These are phyloP conservation scores for Patella ulyssiponensis DNA, from an alignment of 2,888 invertebrate species.

Conservation along the genomic window DNA sequence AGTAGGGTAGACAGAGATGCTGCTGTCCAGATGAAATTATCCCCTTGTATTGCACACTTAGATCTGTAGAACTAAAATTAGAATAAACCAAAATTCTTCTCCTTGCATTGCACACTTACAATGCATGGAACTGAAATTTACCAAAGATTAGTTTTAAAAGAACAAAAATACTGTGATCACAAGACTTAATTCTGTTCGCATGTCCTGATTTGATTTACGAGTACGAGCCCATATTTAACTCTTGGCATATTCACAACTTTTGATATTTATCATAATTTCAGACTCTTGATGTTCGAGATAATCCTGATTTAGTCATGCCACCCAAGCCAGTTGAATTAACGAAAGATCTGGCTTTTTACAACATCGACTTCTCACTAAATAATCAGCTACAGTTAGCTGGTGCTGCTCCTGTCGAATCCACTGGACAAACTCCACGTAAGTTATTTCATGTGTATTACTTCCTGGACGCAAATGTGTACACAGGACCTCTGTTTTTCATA, in stretches of 20 bases:
- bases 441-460: neutral
- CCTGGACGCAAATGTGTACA: too few relatives aligned
- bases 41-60: too few relatives aligned
- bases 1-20: too few relatives aligned
- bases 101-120: too few relatives aligned
- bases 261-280: slow-evolving; percentile 39
- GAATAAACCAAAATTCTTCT: too few relatives aligned
- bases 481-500: too few relatives aligned
- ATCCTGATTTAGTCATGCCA: slow-evolving; percentile 96
- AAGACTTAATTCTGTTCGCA: neutral
- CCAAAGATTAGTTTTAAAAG: too few relatives aligned
- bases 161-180: neutral
- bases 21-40: too few relatives aligned
- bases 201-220: neutral
- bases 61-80: too few relatives aligned
- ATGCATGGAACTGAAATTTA: too few relatives aligned
- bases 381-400: slow-evolving; percentile 94
- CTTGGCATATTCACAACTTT: neutral
- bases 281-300: slow-evolving; percentile 90
- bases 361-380: slow-evolving; percentile 98
- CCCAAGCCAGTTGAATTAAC: slow-evolving; percentile 90
- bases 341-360: slow-evolving; percentile 85
- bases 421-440: slow-evolving; percentile 58
- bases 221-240: neutral
- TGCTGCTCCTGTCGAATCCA: slow-evolving; percentile 77